Evolutionary conservation across 2,888 invertebrate species (phyloP), one percentile per base, ranked within the genome.

Genomic region (Mantis religiosa): DNA sequence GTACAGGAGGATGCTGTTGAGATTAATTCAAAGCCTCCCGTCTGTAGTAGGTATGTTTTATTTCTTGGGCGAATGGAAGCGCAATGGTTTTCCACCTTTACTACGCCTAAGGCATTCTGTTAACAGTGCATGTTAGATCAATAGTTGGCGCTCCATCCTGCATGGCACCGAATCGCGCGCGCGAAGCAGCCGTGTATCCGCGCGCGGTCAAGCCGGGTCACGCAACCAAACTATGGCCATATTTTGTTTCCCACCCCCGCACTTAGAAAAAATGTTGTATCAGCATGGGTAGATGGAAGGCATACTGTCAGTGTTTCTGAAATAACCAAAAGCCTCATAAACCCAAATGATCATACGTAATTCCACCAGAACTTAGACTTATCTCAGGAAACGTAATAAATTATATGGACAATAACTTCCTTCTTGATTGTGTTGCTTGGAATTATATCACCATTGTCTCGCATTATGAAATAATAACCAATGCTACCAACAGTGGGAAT

Each of bases 181-280:
- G 54, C 54, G 54, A 71, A 87, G n/a, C 25, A 82, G 20, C 54
- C 54, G 34, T 82, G 34, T 82, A 27, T 34, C 27, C 87, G 87
- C 87, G 87, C 87, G 87, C 87, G 87, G 87, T 87, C 87, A 87
- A 86, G 82, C 82, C 34, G 41, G 87, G 82, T 87, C 87, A 87
- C 34, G 87, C 87, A n/a, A n/a, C n/a, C n/a, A n/a, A 87, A 87
- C 41, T 82, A 86, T 87, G 82, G 82, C 87, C 87, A 87, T 82
- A 87, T 87, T 87, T 87, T 30, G 81, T 86, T 71, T 71, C 25
- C 54, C 41, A 41, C 41, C 54, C 54, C 81, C 30, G 28, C 30
- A 28, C 8, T 8, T 1, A 81, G 8, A 86, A 86, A 81, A 47
- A 85, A n/a, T n/a, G n/a, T n/a, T 27, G 54, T 71, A 71, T 71